Evolutionary conservation across 64 coral and sea anemone genomes (phyloP).

Genomic region (Porites lutea): DNA sequence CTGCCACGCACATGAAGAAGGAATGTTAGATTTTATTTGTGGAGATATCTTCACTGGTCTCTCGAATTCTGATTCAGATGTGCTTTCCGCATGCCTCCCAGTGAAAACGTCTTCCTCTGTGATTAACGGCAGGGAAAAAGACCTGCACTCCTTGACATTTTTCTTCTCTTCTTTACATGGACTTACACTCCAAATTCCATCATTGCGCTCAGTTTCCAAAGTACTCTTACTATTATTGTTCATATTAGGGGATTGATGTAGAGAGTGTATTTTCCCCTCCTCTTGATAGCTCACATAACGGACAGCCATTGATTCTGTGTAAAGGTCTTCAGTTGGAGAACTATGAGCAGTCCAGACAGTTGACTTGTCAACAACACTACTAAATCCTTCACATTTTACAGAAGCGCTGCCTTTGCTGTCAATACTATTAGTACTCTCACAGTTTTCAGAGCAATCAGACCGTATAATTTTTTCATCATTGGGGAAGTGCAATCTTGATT

Average conservation of each 20-base stretch:
- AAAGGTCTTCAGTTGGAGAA: neutral
- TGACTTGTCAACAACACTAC: too few species aligned
- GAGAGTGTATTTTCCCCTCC: neutral
- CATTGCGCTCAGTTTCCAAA: neutral
- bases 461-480: neutral
- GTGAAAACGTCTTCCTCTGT: neutral
- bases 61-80: neutral
- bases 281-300: neutral
- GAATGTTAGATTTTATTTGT: neutral
- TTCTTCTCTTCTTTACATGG: neutral
- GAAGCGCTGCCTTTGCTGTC: neutral
- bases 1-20: slow-evolving; percentile 80
- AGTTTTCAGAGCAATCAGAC: neutral
- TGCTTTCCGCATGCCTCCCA: neutral
- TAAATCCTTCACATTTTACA: too few species aligned
- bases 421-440: too few species aligned
- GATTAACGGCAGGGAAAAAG: neutral
- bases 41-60: neutral
- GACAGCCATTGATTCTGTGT: neutral
- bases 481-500: neutral
- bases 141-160: slow-evolving; percentile 3
- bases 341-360: too few species aligned
- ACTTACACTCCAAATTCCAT: neutral
- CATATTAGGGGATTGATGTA: neutral
- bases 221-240: neutral